These are phyloP conservation scores for Cyrtonyx montezumae DNA, from an alignment of 2,113 vertebrate species.

Conservation along the genomic window DNA sequence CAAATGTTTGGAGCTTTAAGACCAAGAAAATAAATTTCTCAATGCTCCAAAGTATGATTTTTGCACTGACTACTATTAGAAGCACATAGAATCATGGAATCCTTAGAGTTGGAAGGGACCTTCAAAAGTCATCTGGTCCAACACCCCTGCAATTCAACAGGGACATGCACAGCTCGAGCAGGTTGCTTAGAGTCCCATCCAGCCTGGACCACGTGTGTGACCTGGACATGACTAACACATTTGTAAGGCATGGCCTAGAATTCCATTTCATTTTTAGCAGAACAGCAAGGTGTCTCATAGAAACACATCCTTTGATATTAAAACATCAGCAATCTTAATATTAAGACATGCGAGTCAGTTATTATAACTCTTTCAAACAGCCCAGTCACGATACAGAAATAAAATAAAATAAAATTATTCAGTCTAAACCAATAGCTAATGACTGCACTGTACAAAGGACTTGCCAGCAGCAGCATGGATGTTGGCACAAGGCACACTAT, in stretches of 20 bases:
- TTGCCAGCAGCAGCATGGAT: not conserved
- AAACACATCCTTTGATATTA: not conserved
- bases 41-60: not conserved
- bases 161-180: too few species aligned
- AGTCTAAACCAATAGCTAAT: not conserved
- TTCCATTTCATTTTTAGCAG: not conserved
- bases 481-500: fast-evolving
- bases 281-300: not conserved
- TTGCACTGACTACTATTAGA: not conserved
- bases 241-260: not conserved
- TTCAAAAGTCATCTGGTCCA: too few species aligned
- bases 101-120: too few species aligned
- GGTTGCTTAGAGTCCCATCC: too few species aligned
- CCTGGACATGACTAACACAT: not conserved
- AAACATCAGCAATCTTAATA: not conserved
- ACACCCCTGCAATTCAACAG: too few species aligned
- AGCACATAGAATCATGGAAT: not conserved
- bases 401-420: not conserved
- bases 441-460: not conserved
- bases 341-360: not conserved
- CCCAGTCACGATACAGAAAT: not conserved
- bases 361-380: not conserved
- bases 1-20: not conserved
- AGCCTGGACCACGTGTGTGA: too few species aligned
- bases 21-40: not conserved